phyloP scores from a whole-genome alignment of 2,888 invertebrate genomes.

The Lepidocyrtoides sp. region DNA sequence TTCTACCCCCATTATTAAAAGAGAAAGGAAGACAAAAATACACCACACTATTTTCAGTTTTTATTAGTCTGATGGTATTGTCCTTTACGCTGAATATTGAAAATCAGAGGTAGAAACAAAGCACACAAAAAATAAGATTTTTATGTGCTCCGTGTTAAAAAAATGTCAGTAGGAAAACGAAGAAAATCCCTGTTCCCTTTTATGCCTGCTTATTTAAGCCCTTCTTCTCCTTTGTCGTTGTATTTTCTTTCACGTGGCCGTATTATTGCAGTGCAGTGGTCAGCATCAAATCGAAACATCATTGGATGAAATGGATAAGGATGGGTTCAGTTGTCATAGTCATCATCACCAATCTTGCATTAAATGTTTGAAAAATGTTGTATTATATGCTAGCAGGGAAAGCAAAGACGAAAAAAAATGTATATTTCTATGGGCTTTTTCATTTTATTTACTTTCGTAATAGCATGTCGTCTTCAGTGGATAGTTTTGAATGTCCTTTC shows the following conservation, averaged over 20 bases:
- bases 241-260: background rate
- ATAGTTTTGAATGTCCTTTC: constrained; percentile 64
- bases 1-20: background rate
- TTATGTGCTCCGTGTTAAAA: background rate
- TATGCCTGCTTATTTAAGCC: background rate
- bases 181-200: too few relatives aligned
- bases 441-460: background rate
- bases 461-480: background rate
- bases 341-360: constrained; percentile 11
- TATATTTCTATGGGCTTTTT: background rate
- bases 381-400: background rate
- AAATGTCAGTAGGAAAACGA: background rate
- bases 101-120: too few relatives aligned
- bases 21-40: background rate
- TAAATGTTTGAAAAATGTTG: background rate
- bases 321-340: constrained; percentile 59
- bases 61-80: background rate
- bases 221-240: background rate
- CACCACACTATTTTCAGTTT: background rate
- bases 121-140: too few relatives aligned
- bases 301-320: constrained; percentile 65
- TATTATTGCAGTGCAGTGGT: background rate
- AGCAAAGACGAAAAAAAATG: background rate
- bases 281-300: constrained; percentile 36
- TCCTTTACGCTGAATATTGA: constrained; percentile 67